Evolutionary conservation across 92 coral and sea anemone species (phyloP).

Genomic region (Parazoanthus atlanticus): DNA sequence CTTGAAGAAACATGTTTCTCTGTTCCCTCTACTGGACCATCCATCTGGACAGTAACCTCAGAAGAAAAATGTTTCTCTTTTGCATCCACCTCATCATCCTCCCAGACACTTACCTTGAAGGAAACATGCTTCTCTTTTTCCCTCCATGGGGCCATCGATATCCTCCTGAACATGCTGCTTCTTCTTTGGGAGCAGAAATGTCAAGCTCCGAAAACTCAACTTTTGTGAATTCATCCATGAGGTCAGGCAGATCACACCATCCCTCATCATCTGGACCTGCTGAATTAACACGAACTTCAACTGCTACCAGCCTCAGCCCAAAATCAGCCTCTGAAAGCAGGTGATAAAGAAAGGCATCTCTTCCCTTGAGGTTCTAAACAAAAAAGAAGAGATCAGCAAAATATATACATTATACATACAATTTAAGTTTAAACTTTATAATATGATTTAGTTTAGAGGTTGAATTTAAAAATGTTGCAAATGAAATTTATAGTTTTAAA

Average conservation of each 20-base stretch:
- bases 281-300: constrained; percentile 30
- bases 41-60: too few species aligned
- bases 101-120: constrained; percentile 16
- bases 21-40: too few species aligned
- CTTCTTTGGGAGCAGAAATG: constrained; percentile 13
- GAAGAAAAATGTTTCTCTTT: too few species aligned
- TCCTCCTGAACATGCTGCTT: background rate
- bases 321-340: constrained; percentile 19
- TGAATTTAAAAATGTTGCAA: too few species aligned
- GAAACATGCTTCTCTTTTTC: constrained; percentile 26
- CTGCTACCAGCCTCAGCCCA: constrained; percentile 15
- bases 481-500: too few species aligned
- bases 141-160: constrained; percentile 1
- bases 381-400: background rate
- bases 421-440: too few species aligned
- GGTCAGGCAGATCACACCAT: constrained; percentile 17
- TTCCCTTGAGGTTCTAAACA: constrained; percentile 32
- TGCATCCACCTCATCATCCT: background rate
- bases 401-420: background rate
- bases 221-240: constrained; percentile 28
- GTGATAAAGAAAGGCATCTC: constrained; percentile 27
- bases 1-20: too few species aligned
- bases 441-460: too few species aligned
- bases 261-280: constrained; percentile 25
- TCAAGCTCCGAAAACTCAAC: constrained; percentile 40